A percentile compares a stretch with the other conserved stretches of the same genome.
phyloP scores from a whole-genome alignment of 2,797 vertebrate genomes.

The Syndactyla subalaris region DNA sequence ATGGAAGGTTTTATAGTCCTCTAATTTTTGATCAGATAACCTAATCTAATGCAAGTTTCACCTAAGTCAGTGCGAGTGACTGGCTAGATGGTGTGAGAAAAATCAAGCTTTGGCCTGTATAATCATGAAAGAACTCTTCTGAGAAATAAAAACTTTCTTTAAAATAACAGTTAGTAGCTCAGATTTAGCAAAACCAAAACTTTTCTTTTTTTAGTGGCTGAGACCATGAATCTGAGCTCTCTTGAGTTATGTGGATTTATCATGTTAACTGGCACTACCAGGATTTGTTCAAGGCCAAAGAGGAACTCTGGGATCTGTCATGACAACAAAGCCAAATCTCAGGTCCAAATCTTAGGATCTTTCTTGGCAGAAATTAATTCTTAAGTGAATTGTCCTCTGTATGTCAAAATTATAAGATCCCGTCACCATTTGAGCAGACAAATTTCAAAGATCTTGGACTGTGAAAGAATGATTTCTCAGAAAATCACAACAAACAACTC shows the following conservation, averaged over 20 bases:
- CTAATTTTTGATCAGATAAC: background rate
- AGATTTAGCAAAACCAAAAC: background rate
- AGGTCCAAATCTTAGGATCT: background rate
- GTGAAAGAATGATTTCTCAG: background rate
- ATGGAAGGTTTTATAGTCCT: background rate
- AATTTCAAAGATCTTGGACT: background rate
- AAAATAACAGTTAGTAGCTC: background rate
- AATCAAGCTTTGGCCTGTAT: background rate
- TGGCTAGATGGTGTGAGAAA: background rate
- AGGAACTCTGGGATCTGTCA: background rate
- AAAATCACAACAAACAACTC: background rate
- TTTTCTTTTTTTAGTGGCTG: background rate
- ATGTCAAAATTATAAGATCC: background rate
- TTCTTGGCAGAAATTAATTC: background rate
- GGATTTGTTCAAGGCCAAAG: background rate
- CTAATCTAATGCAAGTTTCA: background rate
- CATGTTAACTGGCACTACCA: accelerated
- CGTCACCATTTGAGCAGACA: background rate
- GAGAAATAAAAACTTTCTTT: background rate
- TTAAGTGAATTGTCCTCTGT: background rate
- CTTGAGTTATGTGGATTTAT: background rate
- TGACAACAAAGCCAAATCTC: background rate
- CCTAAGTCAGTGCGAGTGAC: background rate
- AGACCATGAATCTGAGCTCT: background rate
- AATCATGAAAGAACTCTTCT: background rate